These are phyloP conservation scores for Zosterops japonicus DNA, from an alignment of 2,113 vertebrate genomes.

Conservation along the genomic window DNA sequence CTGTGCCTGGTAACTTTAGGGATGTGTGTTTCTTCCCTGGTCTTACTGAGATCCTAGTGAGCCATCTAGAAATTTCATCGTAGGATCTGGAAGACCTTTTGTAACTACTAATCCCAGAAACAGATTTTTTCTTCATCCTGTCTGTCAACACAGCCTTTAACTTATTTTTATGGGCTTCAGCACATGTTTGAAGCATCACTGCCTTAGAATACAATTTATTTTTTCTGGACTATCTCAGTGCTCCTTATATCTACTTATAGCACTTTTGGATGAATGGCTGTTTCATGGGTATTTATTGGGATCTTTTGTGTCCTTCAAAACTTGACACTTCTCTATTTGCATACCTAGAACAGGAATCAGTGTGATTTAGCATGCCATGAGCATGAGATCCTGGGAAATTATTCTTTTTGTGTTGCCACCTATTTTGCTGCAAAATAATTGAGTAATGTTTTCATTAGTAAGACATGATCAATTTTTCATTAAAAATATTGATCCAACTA, in stretches of 20 bases:
- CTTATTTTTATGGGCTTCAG: conserved; percentile 55
- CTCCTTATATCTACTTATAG: background rate
- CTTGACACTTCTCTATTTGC: background rate
- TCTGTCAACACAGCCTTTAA: conserved; percentile 62
- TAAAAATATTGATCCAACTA: background rate
- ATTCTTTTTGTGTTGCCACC: background rate
- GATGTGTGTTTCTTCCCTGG: background rate
- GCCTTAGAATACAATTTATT: background rate
- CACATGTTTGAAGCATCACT: conserved; percentile 53
- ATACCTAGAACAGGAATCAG: background rate
- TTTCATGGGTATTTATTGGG: background rate
- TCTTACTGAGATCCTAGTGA: background rate
- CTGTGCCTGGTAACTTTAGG: background rate
- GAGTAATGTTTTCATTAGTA: background rate
- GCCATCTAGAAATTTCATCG: conserved; percentile 58
- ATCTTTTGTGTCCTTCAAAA: background rate
- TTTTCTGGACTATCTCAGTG: background rate
- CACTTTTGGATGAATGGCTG: background rate
- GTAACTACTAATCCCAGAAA: conserved; percentile 64
- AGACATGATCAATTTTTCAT: background rate
- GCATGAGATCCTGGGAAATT: background rate
- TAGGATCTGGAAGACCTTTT: conserved; percentile 61
- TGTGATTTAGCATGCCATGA: background rate
- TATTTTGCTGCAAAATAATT: background rate
- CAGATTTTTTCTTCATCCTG: conserved; percentile 65